These are phyloP conservation scores for Dicyrtomina minuta DNA, from an alignment of 2,888 invertebrate species.

Conservation along the genomic window DNA sequence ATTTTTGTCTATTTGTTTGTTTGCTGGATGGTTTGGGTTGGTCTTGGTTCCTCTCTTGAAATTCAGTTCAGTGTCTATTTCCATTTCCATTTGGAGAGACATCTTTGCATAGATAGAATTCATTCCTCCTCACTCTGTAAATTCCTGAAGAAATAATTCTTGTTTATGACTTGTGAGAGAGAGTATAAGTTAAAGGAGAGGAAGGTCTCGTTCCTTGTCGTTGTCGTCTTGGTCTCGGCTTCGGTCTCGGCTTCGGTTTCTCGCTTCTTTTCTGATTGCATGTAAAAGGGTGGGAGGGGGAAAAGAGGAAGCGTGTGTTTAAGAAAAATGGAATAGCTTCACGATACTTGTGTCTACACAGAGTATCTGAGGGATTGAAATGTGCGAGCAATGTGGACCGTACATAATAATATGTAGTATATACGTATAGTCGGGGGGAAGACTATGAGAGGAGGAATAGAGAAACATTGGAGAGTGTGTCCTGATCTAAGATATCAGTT, in stretches of 20 bases:
- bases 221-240: too few relatives aligned
- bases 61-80: not conserved
- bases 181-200: not conserved
- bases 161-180: conserved; percentile 32
- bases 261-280: too few relatives aligned
- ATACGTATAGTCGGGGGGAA: too few relatives aligned
- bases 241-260: too few relatives aligned
- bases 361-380: too few relatives aligned
- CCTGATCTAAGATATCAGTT: conserved; percentile 23
- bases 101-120: not conserved
- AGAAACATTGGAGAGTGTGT: not conserved
- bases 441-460: not conserved
- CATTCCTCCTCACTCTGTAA: not conserved
- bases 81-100: not conserved
- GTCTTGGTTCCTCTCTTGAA: not conserved
- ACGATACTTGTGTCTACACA: too few relatives aligned
- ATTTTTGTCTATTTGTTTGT: not conserved
- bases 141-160: conserved; percentile 32
- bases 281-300: too few relatives aligned
- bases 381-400: too few relatives aligned
- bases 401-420: too few relatives aligned
- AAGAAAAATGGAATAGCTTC: too few relatives aligned
- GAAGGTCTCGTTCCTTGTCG: too few relatives aligned
- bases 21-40: not conserved
- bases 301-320: too few relatives aligned